Conservation (phyloP, 1,140 invertebrate genomes). For the Drosophila sucinea region DNA sequence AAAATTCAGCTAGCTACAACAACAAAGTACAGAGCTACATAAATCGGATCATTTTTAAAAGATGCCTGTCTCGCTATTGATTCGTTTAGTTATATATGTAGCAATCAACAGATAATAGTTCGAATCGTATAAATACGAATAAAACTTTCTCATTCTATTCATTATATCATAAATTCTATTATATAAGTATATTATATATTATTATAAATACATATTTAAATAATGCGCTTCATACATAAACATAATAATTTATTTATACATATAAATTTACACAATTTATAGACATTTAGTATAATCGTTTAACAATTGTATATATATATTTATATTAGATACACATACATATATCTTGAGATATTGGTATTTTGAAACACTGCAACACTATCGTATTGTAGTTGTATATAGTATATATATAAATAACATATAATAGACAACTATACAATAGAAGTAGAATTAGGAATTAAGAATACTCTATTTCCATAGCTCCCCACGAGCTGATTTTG, state of each 20-base stretch:
- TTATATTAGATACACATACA: conserved; percentile 21
- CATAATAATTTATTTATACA: conserved; percentile 16
- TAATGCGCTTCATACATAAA: conserved; percentile 15
- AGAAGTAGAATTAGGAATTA: conserved; percentile 8
- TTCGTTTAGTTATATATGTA: no score
- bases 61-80: no score
- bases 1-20: no score
- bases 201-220: not conserved
- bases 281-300: conserved; percentile 21
- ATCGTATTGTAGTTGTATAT: not conserved
- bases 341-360: conserved; percentile 24
- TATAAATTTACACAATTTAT: conserved; percentile 23
- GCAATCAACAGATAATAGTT: no score
- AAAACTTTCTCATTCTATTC: no score
- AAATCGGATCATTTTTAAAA: no score
- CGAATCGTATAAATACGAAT: no score
- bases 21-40: no score
- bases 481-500: conserved; percentile 10
- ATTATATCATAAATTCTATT: no score
- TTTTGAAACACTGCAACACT: conserved; percentile 14
- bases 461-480: not conserved
- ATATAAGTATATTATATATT: no score
- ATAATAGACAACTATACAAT: conserved; percentile 20
- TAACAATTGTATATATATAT: conserved; percentile 19
- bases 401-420: conserved; percentile 16